phyloP scores from a whole-genome alignment of 2,888 invertebrate species.

The Lottia gigantea region DNA sequence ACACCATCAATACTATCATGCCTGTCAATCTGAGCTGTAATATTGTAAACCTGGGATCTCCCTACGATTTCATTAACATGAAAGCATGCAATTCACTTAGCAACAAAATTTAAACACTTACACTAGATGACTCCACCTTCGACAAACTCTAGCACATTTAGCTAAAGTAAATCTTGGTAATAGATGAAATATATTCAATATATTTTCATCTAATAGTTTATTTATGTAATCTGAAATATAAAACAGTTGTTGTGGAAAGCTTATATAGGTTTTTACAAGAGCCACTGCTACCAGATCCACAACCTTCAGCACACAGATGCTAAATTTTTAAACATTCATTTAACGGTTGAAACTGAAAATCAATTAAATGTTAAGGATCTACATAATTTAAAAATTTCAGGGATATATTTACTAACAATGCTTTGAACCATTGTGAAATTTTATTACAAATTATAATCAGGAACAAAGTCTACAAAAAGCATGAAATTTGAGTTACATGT shows the following conservation, averaged over 20 bases:
- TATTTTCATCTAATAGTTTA: slow-evolving; percentile 85
- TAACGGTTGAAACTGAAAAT: no score
- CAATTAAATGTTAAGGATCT: neutral
- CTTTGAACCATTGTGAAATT: neutral
- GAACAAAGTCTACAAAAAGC: no score
- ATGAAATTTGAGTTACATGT: no score
- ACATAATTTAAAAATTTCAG: neutral
- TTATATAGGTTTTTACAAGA: neutral
- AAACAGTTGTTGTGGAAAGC: no score
- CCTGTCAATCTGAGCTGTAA: no score
- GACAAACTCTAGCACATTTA: slow-evolving; percentile 79
- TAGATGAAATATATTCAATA: slow-evolving; percentile 82
- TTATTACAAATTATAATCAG: neutral
- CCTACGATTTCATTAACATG: no score
- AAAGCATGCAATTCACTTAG: no score
- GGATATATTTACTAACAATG: neutral
- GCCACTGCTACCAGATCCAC: neutral
- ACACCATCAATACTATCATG: no score
- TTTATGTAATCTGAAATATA: slow-evolving; percentile 76
- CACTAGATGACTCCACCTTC: slow-evolving; percentile 81
- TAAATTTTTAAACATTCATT: no score
- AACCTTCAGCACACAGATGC: slow-evolving; percentile 1
- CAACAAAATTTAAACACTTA: slow-evolving; percentile 54
- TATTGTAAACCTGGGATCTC: no score
- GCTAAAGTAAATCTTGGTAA: slow-evolving; percentile 82